Base-by-base conservation (phyloP, 2,113 vertebrate species). In the Epinephelus fuscoguttatus region DNA sequence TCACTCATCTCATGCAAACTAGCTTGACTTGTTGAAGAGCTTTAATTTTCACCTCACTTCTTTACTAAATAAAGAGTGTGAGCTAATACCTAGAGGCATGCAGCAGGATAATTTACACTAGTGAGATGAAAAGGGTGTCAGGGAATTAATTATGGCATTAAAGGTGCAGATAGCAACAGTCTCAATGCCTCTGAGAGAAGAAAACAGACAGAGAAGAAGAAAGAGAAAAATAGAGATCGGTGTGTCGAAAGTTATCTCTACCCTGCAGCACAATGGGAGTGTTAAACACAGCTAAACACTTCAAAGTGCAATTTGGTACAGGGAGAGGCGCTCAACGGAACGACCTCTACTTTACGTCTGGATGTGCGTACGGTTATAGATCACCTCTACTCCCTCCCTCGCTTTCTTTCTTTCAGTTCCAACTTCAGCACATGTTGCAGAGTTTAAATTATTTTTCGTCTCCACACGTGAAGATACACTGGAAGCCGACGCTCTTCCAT, bases 81-180 rank as follows among this genome's bases (percentile, higher is more conserved):
- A 80, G 88, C 78, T 88, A 76, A 82, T 86, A 92, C 90, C 93
- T 84, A 0, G 70, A 92, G 92, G 90, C 84, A 81, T 53, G 80
- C 81, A 30, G 73, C 27, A 45, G 84, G 86, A 88, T 93, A 80
- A 93, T 92, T 92, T 89, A 80, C 89, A 84, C 76, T 42, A 53
- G 47, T 42, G 67, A 88, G 82, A 88, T 90, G 84, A 91, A 87
- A 91, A 82, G 77, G 84, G 89, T 94, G 93, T 88, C 82, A 71
- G 68, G 18, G 88, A 93, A 92, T 94, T 92, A 93, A 94, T 90
- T 90, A 90, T 47, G 30, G 84, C 82, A 83, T 87, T 91, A 91
- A 89, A 85, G 72, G 83, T 89, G 82, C 81, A 92, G 93, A 92
- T 93, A 91, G 75, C 83, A 84, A 84, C 66, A 75, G 80, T 84